These are phyloP conservation scores for Podargus strigoides DNA, from an alignment of 2,797 vertebrate genomes.

Conservation along the genomic window DNA sequence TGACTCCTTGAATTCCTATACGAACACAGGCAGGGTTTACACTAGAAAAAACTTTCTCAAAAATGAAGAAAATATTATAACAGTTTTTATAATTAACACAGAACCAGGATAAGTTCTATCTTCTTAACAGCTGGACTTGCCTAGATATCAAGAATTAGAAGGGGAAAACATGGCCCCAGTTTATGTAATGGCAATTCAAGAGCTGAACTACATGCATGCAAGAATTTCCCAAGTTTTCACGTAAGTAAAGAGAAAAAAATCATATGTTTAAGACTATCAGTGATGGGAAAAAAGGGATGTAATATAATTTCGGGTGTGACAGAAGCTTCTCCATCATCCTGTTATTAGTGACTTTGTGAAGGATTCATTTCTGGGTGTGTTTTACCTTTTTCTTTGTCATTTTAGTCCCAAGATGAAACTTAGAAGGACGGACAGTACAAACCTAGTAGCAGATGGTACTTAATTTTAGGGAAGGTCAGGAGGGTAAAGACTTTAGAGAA, in stretches of 20 bases:
- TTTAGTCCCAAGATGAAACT: background rate
- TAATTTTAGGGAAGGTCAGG: background rate
- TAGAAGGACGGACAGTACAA: background rate
- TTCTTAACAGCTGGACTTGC: background rate
- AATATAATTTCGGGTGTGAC: background rate
- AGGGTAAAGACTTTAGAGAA: background rate
- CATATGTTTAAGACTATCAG: background rate
- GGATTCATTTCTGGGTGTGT: background rate
- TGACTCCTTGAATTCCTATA: background rate
- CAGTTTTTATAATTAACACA: background rate
- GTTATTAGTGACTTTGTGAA: background rate
- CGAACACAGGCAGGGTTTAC: background rate
- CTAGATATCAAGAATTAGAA: background rate
- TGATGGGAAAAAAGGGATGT: background rate
- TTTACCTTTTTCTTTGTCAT: background rate
- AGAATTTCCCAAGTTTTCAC: background rate
- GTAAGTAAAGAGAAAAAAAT: background rate
- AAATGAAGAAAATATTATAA: background rate
- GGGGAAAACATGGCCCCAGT: background rate
- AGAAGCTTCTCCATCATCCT: background rate
- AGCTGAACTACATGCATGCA: background rate
- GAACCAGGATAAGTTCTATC: background rate
- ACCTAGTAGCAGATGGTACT: background rate
- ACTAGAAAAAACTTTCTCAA: background rate
- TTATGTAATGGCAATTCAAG: background rate